Conservation (phyloP, 2,888 invertebrate genomes). For the Agrotis puta region DNA sequence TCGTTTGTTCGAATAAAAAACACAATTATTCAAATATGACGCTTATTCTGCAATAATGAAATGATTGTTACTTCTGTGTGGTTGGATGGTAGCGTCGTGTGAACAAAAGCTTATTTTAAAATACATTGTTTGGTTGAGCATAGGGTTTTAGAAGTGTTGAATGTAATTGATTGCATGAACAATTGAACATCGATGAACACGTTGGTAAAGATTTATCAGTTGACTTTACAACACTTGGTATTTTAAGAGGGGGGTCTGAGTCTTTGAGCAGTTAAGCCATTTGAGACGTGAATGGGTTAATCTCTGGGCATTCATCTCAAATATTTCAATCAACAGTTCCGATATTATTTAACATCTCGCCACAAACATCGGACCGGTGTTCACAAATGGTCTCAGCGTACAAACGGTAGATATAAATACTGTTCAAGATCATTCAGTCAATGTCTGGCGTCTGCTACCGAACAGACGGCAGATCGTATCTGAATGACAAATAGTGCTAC, state of each 20-base stretch:
- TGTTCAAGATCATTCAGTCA: conserved; percentile 73
- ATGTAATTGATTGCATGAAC: neutral
- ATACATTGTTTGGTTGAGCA: neutral
- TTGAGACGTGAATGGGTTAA: neutral
- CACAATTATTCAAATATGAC: neutral
- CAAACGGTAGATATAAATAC: conserved; percentile 70
- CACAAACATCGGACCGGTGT: conserved; percentile 33
- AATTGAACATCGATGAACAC: neutral
- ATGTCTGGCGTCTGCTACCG: conserved; percentile 73
- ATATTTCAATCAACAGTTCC: conserved; percentile 16
- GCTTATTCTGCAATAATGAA: neutral
- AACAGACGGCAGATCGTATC: conserved; percentile 68
- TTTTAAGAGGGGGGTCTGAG: neutral
- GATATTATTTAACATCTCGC: conserved; percentile 45
- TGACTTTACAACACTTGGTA: neutral
- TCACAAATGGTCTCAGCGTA: conserved; percentile 50
- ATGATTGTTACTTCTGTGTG: neutral
- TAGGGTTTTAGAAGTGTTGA: neutral
- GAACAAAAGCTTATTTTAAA: neutral
- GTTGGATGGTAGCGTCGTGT: neutral
- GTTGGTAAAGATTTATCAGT: neutral
- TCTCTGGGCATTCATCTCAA: neutral
- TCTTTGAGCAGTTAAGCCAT: neutral
- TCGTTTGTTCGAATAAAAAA: conserved; percentile 25
- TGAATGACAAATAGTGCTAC: conserved; percentile 72